These are phyloP conservation scores for Nephotettix cincticeps DNA, from an alignment of 1,140 invertebrate species.

Conservation along the genomic window DNA sequence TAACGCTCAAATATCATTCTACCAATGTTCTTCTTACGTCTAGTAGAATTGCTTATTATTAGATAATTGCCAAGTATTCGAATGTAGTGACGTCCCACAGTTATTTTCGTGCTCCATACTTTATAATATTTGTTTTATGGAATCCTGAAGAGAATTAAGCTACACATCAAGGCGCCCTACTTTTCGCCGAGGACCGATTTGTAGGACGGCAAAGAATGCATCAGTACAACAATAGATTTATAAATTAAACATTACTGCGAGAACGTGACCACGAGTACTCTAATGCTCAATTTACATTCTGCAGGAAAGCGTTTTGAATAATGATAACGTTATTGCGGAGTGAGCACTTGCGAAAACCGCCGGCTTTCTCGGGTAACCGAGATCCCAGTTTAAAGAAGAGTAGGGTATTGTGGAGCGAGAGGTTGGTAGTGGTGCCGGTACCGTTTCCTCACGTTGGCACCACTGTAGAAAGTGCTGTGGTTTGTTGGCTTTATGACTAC, in stretches of 20 bases:
- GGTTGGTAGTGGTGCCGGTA: not conserved
- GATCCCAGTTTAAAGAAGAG: not conserved
- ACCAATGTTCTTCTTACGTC: too few species aligned
- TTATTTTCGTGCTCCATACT: too few species aligned
- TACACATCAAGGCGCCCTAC: too few species aligned
- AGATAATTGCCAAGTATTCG: too few species aligned
- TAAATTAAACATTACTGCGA: not conserved
- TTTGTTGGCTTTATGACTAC: not conserved
- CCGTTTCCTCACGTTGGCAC: not conserved
- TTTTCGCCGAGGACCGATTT: too few species aligned
- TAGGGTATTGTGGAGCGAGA: not conserved
- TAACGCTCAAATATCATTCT: too few species aligned
- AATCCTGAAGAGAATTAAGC: too few species aligned
- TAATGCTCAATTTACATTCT: not conserved
- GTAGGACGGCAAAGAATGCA: not conserved
- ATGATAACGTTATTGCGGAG: not conserved
- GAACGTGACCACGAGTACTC: not conserved
- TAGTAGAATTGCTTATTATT: too few species aligned
- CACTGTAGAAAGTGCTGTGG: conserved; percentile 6
- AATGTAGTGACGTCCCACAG: too few species aligned
- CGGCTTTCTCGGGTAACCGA: not conserved
- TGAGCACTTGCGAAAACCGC: not conserved
- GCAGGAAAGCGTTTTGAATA: not conserved
- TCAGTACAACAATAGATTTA: conserved; percentile 1
- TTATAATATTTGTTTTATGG: too few species aligned